Conservation (phyloP, 2,797 vertebrate genomes). For the Liasis olivaceus region DNA sequence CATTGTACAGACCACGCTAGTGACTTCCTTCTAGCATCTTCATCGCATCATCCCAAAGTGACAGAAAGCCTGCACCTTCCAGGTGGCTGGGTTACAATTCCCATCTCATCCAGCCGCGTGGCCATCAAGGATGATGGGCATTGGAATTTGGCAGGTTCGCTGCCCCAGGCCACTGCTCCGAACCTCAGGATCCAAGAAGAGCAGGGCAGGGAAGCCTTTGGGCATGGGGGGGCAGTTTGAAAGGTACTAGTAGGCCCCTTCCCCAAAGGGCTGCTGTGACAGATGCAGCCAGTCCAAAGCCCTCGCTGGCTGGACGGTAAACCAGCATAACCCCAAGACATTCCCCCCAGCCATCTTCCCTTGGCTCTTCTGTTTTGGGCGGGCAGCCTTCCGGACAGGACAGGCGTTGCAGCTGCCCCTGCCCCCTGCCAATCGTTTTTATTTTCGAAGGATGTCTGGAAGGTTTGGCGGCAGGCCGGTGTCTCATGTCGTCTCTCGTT, state of each 20-base stretch:
- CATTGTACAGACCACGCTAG: too few relatives aligned
- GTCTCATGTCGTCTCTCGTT: background rate
- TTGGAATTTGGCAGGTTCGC: background rate
- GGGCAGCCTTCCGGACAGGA: background rate
- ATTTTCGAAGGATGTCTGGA: background rate
- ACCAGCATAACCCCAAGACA: background rate
- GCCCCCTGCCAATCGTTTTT: rapidly evolving
- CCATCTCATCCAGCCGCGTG: background rate
- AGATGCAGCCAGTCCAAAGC: background rate
- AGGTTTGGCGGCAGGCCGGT: background rate
- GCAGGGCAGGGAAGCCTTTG: background rate
- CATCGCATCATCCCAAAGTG: too few relatives aligned
- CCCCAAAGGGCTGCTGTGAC: background rate
- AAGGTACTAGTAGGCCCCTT: background rate
- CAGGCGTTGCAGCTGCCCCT: background rate
- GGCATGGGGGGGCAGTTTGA: background rate
- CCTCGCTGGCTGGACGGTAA: background rate
- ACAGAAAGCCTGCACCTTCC: too few relatives aligned
- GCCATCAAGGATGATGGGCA: background rate
- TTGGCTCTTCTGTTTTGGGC: background rate
- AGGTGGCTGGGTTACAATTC: too few relatives aligned
- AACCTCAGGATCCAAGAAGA: background rate
- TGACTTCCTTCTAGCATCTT: too few relatives aligned
- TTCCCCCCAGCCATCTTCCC: background rate
- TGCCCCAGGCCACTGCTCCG: background rate